Evolutionary conservation across 2,113 vertebrate genomes (phyloP), one percentile per base, ranked within the genome.

Genomic region (Sinocyclocheilus rhinocerous): DNA sequence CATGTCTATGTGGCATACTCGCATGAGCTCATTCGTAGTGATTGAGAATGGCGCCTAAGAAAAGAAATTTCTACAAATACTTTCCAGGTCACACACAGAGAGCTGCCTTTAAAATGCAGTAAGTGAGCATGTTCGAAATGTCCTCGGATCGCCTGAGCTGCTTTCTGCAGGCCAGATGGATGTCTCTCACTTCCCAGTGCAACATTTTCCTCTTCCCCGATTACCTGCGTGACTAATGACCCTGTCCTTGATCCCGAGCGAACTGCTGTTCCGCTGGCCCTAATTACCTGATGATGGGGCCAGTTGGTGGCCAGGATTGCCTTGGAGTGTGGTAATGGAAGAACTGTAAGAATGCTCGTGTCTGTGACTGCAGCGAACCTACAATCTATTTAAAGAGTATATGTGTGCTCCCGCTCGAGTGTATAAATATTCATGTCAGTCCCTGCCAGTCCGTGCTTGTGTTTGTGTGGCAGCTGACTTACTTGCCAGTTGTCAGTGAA

Each of bases 401-500:
- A 69, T 76, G 59, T 81, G 79, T 81, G 77, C 81, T 79, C 57
- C 61, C 15, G 75, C 39, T 82, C 81, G n/a, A 61, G 84, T 81
- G 78, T 89, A 48, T 81, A 20, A 39, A 61, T 80, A 73, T 73
- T 73, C 70, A 39, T 42, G 18, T 73, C 20, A 73, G 84, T 87
- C 81, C 67, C 67, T 88, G 69, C 70, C 83, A 76, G 72, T 55
- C 65, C 36, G 10, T 13, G 69, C 10, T 72, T 63, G 65, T 76
- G 81, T 86, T 52, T 76, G 78, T 42, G 50, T 4, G 61, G 83
- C 85, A 89, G 61, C 36, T 80, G 81, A 93, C 97, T 94, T 92
- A 99, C 98, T 94, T 97, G 96, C 98, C 98, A 99, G 86, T 98
- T 97, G 91, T 98, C 97, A 73, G 98, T 99, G 92, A 99, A 99